A percentile compares a stretch with the other conserved stretches of the same genome.
phyloP scores from a whole-genome alignment of 2,888 invertebrate genomes.

The Zygothrica quintamaculata region DNA sequence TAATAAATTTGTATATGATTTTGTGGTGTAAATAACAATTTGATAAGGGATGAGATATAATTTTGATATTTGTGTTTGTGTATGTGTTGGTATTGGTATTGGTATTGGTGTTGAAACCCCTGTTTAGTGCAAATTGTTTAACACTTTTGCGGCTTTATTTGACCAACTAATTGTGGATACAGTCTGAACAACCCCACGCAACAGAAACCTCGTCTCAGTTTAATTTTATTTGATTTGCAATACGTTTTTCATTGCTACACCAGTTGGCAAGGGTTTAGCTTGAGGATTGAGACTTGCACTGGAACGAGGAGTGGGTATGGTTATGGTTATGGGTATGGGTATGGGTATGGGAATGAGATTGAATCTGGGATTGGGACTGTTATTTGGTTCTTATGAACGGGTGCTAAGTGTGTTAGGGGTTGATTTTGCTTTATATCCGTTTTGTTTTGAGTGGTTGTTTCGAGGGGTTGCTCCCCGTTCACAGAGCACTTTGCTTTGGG shows the following conservation, averaged over 20 bases:
- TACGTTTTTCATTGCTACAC: slow-evolving; percentile 75
- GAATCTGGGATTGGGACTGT: slow-evolving; percentile 22
- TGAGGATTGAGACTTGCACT: slow-evolving; percentile 6
- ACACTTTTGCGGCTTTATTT: slow-evolving; percentile 78
- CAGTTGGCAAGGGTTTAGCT: slow-evolving; percentile 40
- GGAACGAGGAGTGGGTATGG: slow-evolving; percentile 13
- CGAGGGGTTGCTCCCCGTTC: slow-evolving; percentile 64
- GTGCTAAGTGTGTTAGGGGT: slow-evolving; percentile 64
- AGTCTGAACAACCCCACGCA: slow-evolving; percentile 39
- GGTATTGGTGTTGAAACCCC: slow-evolving; percentile 26
- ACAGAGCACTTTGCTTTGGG: slow-evolving; percentile 72
- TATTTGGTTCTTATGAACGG: slow-evolving; percentile 42
- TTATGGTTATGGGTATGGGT: slow-evolving; percentile 16
- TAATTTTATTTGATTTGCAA: slow-evolving; percentile 81
- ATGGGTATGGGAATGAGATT: slow-evolving; percentile 14
- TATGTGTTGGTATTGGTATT: not conserved
- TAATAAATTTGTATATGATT: not conserved
- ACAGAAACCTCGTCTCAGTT: slow-evolving; percentile 62
- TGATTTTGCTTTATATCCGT: slow-evolving; percentile 72
- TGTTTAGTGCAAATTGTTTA: slow-evolving; percentile 76
- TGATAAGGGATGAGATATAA: not conserved
- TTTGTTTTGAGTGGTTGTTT: slow-evolving; percentile 71
- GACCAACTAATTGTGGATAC: slow-evolving; percentile 77
- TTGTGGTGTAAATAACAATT: too few species aligned
- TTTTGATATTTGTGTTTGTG: not conserved